phyloP scores from a whole-genome alignment of 1,140 invertebrate genomes.

The Mizuhopecten yessoensis region DNA sequence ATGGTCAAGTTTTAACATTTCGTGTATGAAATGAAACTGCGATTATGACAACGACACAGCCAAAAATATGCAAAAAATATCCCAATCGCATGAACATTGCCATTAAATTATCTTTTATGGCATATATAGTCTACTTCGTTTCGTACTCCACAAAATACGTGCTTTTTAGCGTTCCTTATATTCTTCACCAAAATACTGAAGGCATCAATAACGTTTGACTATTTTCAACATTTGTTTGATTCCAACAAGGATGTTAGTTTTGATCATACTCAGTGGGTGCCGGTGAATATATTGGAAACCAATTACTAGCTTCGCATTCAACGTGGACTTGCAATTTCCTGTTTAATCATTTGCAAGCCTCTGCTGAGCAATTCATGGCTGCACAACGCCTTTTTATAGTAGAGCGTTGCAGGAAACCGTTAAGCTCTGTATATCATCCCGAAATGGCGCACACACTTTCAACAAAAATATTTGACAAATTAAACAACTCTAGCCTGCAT shows the following conservation, averaged over 20 bases:
- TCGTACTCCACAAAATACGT: too few species aligned
- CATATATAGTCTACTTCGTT: too few species aligned
- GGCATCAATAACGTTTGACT: neutral
- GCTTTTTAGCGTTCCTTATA: too few species aligned
- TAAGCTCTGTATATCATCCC: slow-evolving; percentile 15
- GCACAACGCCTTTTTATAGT: neutral
- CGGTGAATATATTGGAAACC: slow-evolving; percentile 11
- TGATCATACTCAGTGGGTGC: neutral
- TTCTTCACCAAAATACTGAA: too few species aligned
- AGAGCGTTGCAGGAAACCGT: neutral
- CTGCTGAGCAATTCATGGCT: slow-evolving; percentile 1
- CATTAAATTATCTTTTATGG: too few species aligned
- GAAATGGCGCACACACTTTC: neutral
- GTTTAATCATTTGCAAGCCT: slow-evolving; percentile 15
- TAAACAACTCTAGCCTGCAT: neutral
- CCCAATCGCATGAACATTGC: too few species aligned
- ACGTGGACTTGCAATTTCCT: slow-evolving; percentile 17
- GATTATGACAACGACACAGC: too few species aligned
- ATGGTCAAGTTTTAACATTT: too few species aligned
- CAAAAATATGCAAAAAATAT: too few species aligned
- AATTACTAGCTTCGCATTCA: slow-evolving; percentile 30
- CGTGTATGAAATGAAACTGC: too few species aligned
- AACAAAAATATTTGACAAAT: neutral
- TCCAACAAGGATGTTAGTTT: neutral
- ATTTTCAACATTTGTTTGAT: neutral